Percentiles rank a stretch among this genome's conserved stretches.
Evolutionary conservation across 2,113 vertebrate genomes (phyloP).

Genomic region (Todiramphus saurophagus): DNA sequence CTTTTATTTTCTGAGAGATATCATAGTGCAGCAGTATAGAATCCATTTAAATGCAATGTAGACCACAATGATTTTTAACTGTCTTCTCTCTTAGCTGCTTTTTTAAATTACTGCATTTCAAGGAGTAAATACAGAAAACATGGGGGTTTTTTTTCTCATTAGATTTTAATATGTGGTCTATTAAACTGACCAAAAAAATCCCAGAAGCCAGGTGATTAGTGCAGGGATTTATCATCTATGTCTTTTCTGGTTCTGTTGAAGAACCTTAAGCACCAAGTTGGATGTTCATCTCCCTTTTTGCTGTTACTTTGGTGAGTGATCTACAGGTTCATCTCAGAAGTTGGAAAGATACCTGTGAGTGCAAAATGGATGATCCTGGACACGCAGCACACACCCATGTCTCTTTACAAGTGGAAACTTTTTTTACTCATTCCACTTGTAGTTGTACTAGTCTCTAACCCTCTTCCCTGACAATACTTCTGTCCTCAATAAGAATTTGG

Average conservation of each 20-base stretch:
- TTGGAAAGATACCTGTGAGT: background rate
- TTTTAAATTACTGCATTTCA: background rate
- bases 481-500: background rate
- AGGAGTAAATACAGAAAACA: background rate
- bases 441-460: background rate
- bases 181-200: background rate
- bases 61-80: background rate
- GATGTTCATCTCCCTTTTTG: background rate
- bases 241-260: background rate
- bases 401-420: background rate
- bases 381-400: background rate
- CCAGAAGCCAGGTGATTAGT: background rate
- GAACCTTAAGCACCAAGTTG: background rate
- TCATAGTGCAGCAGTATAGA: background rate
- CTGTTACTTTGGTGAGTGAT: background rate
- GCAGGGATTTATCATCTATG: background rate
- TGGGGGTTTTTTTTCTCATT: background rate
- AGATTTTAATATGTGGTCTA: background rate
- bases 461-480: background rate
- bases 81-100: background rate
- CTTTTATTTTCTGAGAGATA: background rate
- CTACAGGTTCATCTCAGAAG: background rate
- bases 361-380: background rate
- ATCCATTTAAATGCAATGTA: background rate
- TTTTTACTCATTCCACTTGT: background rate